Conservation (phyloP, 2,113 vertebrate species). For the Gnathonemus echidnorhynchus region DNA sequence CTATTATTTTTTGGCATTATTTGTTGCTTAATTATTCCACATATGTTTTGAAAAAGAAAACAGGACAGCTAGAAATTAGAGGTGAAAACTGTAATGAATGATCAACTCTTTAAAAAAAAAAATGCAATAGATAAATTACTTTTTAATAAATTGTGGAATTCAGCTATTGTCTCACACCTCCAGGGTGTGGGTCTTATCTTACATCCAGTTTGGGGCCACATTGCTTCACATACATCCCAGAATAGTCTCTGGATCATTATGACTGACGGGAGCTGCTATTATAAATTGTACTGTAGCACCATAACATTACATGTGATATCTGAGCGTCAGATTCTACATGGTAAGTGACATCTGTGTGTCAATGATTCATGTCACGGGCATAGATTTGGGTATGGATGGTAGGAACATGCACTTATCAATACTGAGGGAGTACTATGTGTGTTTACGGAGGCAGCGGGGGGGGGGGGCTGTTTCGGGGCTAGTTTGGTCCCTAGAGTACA, state of each 20-base stretch:
- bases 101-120: neutral
- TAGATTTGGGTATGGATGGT: neutral
- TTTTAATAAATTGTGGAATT: constrained; percentile 1
- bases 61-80: neutral
- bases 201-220: neutral
- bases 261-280: neutral
- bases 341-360: neutral
- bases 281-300: neutral
- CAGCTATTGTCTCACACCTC: neutral
- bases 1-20: neutral
- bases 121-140: neutral
- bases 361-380: neutral
- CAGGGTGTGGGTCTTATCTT: neutral
- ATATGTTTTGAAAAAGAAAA: neutral
- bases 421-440: neutral
- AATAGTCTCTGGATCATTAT: neutral
- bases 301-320: neutral
- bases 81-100: neutral
- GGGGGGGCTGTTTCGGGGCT: neutral
- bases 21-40: neutral
- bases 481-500: neutral
- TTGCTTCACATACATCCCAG: neutral
- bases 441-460: neutral
- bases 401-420: neutral
- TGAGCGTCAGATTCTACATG: neutral